Evolutionary conservation across 2,888 invertebrate species (phyloP), one percentile per base, ranked within the genome.

Genomic region (Lasioglossum calceatum): DNA sequence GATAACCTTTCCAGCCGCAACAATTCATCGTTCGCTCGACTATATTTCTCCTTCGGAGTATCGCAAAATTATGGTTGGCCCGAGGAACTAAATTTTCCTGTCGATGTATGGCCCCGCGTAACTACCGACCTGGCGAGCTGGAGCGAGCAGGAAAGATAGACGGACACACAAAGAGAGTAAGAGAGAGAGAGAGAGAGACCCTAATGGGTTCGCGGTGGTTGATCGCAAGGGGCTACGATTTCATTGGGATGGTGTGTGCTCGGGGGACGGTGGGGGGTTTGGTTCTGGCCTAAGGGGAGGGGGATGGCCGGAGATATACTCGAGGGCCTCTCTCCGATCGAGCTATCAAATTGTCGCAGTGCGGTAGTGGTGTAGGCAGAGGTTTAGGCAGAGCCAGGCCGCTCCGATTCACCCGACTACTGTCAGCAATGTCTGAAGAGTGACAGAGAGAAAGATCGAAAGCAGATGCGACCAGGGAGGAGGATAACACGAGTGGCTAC

Each of bases 271-370:
- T 77, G 61, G 8, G 67, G 77, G 81, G 71, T 10, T 44, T 23
- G 42, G 74, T 50, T 75, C 32, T 72, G 64, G 64, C 16, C n/a
- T 71, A 19, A 44, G 39, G 44, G 74, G 72, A 32, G 61, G 39
- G 44, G 71, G 74, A 54, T 70, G 80, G 58, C 42, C 74, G 81
- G 81, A 90, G 88, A 89, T 89, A 88, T 84, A 82, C 85, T 83
- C 81, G 89, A 88, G 88, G 87, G 88, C 84, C 89, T 77, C 64
- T 64, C 77, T 84, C 85, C 87, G 89, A 91, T 92, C 92, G 92
- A 93, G 92, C 92, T 90, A 93, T 94, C 93, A 94, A 93, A 94
- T 93, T 95, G 94, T 94, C 95, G 95, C 95, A 95, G 92, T 94
- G 94, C 95, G 94, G 94, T 94, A 93, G 91, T 86, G 87, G 89